These are phyloP conservation scores for Sanderia malayensis DNA, from an alignment of 30 jellyfish, hydroid and myxozoan species.

Conservation along the genomic window DNA sequence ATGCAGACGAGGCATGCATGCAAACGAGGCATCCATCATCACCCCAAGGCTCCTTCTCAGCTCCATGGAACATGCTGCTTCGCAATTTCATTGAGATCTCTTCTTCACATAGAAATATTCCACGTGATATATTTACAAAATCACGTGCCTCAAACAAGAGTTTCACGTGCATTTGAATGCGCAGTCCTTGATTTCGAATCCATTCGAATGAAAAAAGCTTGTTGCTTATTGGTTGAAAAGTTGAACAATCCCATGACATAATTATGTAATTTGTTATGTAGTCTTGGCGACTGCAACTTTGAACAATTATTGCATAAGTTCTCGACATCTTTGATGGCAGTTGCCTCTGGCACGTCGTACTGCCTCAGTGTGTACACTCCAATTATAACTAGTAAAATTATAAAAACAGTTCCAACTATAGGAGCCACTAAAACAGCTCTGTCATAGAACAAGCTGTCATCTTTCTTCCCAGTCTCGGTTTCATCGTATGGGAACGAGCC, in stretches of 20 bases:
- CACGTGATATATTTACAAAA: no score
- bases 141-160: slow-evolving; percentile 42
- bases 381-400: slow-evolving; percentile 15
- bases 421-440: slow-evolving; percentile 71
- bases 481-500: slow-evolving; percentile 64
- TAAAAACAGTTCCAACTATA: slow-evolving; percentile 53
- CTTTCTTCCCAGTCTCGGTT: slow-evolving; percentile 9
- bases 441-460: slow-evolving; percentile 27
- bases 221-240: slow-evolving; percentile 32
- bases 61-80: not conserved
- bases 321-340: slow-evolving; percentile 55
- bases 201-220: slow-evolving; percentile 47
- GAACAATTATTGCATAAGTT: slow-evolving; percentile 42
- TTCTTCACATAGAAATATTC: no score
- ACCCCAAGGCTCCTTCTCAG: not conserved
- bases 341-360: slow-evolving; percentile 42
- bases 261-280: slow-evolving; percentile 36
- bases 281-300: slow-evolving; percentile 28
- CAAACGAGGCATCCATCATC: not conserved
- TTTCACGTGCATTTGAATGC: slow-evolving; percentile 48
- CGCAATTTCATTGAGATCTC: not conserved
- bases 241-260: slow-evolving; percentile 58
- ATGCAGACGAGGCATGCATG: not conserved
- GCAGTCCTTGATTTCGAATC: slow-evolving; percentile 63
- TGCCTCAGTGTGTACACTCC: slow-evolving; percentile 62